These are phyloP conservation scores for Uria aalge DNA, from an alignment of 2,113 vertebrate species.

Conservation along the genomic window DNA sequence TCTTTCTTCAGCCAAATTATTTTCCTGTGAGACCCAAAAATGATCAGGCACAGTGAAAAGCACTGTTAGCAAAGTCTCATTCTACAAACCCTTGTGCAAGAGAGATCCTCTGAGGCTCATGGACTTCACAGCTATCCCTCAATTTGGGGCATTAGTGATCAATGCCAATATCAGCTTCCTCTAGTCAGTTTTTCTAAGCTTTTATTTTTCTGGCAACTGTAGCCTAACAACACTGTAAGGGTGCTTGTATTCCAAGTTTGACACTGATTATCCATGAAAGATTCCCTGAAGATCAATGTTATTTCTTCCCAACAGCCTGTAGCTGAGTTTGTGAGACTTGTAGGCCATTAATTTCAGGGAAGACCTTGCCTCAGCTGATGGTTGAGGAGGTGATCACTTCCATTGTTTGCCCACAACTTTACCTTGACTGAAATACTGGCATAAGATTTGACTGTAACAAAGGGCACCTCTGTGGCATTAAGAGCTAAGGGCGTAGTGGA, in stretches of 20 bases:
- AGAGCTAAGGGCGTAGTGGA: neutral
- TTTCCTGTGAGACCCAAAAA: neutral
- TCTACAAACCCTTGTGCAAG: neutral
- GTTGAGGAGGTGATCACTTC: neutral
- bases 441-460: rapidly evolving
- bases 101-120: neutral
- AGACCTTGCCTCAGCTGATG: neutral
- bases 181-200: neutral
- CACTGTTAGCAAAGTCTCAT: neutral
- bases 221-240: neutral
- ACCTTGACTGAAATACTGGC: neutral
- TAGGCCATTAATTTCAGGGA: neutral
- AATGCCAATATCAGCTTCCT: neutral
- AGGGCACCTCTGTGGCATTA: neutral
- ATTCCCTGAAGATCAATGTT: neutral
- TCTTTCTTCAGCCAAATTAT: neutral
- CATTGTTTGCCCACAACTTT: neutral
- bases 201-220: neutral
- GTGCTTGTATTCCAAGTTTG: neutral
- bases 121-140: neutral
- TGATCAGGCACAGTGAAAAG: neutral
- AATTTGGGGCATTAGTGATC: neutral
- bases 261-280: neutral
- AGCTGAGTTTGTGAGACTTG: neutral
- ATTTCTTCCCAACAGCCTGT: neutral